These are phyloP conservation scores for Cottus gobio DNA, from an alignment of 2,113 vertebrate genomes.

Conservation along the genomic window DNA sequence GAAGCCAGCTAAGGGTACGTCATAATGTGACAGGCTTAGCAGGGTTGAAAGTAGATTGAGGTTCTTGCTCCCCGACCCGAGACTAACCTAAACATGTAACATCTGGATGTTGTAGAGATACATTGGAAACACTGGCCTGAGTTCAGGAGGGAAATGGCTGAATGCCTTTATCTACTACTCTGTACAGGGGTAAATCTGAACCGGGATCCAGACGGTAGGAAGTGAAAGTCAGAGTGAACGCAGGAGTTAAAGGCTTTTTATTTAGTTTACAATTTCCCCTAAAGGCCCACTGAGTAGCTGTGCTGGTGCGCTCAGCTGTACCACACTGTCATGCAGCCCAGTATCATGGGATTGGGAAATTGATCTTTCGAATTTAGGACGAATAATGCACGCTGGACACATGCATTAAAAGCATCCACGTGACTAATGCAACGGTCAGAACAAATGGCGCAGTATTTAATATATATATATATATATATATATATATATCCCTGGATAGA, in stretches of 20 bases:
- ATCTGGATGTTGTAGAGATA: not conserved
- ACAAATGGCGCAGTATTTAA: too few relatives aligned
- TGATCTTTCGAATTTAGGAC: not conserved
- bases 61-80: not conserved
- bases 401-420: too few relatives aligned
- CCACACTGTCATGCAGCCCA: not conserved
- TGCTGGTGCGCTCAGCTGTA: not conserved
- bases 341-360: not conserved
- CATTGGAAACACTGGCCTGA: not conserved
- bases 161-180: not conserved
- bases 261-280: not conserved
- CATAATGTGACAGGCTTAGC: not conserved
- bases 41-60: not conserved
- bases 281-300: not conserved
- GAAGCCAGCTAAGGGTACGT: not conserved
- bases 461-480: too few relatives aligned
- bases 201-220: not conserved
- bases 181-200: not conserved
- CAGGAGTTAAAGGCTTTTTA: not conserved
- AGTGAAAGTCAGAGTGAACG: not conserved
- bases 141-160: not conserved
- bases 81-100: not conserved
- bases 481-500: too few relatives aligned
- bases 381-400: too few relatives aligned
- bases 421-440: too few relatives aligned